A percentile compares a stretch with the other conserved stretches of the same genome.
Conservation (phyloP, 2,113 vertebrate genomes). For the Epinephelus lanceolatus region DNA sequence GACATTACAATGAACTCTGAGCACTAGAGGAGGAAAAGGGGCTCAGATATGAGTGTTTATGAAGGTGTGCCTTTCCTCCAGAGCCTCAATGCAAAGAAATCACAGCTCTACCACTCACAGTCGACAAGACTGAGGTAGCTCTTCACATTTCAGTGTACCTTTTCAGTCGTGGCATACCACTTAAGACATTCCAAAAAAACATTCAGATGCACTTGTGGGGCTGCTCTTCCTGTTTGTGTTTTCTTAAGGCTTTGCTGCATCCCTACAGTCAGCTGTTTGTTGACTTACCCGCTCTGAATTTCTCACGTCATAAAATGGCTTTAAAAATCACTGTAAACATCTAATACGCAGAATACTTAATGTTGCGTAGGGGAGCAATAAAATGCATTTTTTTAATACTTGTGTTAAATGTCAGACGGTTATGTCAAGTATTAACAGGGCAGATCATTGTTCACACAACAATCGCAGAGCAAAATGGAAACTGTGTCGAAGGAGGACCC, state of each 20-base stretch:
- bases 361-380: neutral
- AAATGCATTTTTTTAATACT: neutral
- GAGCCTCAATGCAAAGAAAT: neutral
- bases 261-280: conserved; percentile 18
- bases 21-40: neutral
- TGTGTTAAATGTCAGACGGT: conserved; percentile 1
- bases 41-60: conserved; percentile 12
- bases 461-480: conserved; percentile 1
- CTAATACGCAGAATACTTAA: neutral
- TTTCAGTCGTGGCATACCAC: neutral
- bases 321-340: neutral
- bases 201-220: neutral
- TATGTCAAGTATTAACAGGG: conserved; percentile 33
- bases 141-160: conserved; percentile 8
- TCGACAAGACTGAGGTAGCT: neutral
- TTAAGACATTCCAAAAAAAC: conserved; percentile 34
- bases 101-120: neutral
- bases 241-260: conserved; percentile 20
- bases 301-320: neutral
- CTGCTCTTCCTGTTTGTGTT: conserved; percentile 51
- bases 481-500: conserved; percentile 12
- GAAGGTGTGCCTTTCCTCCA: neutral
- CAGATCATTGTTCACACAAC: conserved; percentile 39
- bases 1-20: neutral
- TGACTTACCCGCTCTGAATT: conserved; percentile 15